Evolutionary conservation across 2,888 invertebrate species (phyloP).

Genomic region (Euzetes globulus): DNA sequence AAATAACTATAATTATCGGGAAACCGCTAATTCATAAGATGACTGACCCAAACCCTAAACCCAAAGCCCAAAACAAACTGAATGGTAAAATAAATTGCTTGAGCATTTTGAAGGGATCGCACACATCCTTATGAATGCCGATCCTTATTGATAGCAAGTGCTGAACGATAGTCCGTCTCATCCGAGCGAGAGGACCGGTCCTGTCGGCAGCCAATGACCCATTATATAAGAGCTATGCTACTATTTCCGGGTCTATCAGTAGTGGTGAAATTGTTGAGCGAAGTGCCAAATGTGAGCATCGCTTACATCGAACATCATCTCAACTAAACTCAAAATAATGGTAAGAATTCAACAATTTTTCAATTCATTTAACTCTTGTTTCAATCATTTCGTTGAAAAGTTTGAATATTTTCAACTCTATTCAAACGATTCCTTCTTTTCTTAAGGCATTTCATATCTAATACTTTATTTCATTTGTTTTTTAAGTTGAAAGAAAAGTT

Average conservation of each 20-base stretch:
- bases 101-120: not conserved
- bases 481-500: not conserved
- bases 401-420: no score
- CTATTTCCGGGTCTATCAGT: conserved; percentile 25
- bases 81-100: not conserved
- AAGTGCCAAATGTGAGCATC: conserved; percentile 1
- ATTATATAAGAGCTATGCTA: conserved; percentile 4
- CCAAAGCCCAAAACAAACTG: not conserved
- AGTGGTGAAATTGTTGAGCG: not conserved
- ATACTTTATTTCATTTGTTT: not conserved
- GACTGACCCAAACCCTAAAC: conserved; percentile 5
- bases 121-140: no score
- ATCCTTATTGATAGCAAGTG: not conserved
- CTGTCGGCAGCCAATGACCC: conserved; percentile 21
- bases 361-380: no score
- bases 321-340: not conserved
- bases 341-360: not conserved
- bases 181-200: not conserved
- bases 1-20: no score
- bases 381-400: no score
- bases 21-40: not conserved
- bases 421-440: not conserved
- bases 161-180: not conserved
- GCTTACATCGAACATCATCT: not conserved
- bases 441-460: no score